phyloP scores from a whole-genome alignment of 2,113 vertebrate species.

The Myrmecobius fasciatus region DNA sequence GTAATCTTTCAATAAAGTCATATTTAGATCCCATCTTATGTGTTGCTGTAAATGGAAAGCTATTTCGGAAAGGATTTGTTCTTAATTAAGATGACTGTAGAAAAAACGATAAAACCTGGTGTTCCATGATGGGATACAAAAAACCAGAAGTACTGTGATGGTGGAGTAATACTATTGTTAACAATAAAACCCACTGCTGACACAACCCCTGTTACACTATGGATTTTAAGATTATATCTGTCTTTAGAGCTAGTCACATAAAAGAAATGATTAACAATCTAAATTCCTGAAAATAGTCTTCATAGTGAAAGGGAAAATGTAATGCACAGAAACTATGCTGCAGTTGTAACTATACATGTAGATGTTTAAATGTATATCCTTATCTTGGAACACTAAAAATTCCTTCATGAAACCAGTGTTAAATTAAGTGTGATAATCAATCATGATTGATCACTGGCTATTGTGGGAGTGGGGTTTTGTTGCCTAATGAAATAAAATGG shows the following conservation, averaged over 20 bases:
- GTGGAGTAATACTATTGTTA: constrained; percentile 61
- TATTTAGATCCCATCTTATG: constrained; percentile 53
- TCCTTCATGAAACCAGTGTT: constrained; percentile 74
- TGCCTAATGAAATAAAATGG: constrained; percentile 71
- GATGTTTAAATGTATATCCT: constrained; percentile 80
- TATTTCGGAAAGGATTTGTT: constrained; percentile 65
- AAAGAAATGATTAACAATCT: constrained; percentile 73
- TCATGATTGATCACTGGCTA: constrained; percentile 77
- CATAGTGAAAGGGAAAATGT: constrained; percentile 42
- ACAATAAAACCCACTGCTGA: background rate
- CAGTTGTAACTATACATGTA: constrained; percentile 62
- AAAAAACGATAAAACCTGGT: constrained; percentile 66
- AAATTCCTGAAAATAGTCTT: constrained; percentile 69
- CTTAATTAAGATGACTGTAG: constrained; percentile 66
- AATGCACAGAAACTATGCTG: constrained; percentile 35
- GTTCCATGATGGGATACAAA: constrained; percentile 60
- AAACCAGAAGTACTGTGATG: constrained; percentile 70
- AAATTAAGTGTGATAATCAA: constrained; percentile 80
- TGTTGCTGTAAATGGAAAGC: constrained; percentile 45
- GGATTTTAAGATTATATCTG: constrained; percentile 69
- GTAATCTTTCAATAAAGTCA: constrained; percentile 69
- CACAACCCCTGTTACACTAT: background rate
- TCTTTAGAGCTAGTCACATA: constrained; percentile 69
- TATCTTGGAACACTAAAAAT: constrained; percentile 66
- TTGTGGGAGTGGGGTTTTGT: constrained; percentile 64